phyloP scores from a whole-genome alignment of 2,888 invertebrate species.

The Choreutis nemorana region DNA sequence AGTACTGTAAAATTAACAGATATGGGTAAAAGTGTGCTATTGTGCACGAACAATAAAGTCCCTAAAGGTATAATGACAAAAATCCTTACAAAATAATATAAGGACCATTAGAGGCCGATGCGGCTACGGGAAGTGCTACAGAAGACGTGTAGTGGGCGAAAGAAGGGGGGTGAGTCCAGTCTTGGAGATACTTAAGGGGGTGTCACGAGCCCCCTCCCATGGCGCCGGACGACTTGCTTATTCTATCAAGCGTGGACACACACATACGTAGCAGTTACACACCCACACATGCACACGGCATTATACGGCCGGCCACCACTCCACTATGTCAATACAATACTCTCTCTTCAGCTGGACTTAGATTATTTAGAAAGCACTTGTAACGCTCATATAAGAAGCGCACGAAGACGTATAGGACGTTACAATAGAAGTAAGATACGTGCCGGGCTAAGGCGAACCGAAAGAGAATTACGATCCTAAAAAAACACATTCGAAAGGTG shows the following conservation, averaged over 20 bases:
- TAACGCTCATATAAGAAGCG: slow-evolving; percentile 68
- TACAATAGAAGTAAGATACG: slow-evolving; percentile 55
- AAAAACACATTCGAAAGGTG: slow-evolving; percentile 57
- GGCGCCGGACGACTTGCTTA: slow-evolving; percentile 63
- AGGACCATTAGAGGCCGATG: slow-evolving; percentile 54
- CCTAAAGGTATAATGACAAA: no score
- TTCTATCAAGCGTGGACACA: slow-evolving; percentile 63
- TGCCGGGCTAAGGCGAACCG: slow-evolving; percentile 39
- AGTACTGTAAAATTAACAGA: no score
- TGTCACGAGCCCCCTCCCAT: slow-evolving; percentile 26
- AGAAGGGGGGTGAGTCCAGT: slow-evolving; percentile 59
- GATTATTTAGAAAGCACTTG: slow-evolving; percentile 70
- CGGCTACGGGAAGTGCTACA: slow-evolving; percentile 57
- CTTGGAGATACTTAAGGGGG: slow-evolving; percentile 59
- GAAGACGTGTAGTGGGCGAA: slow-evolving; percentile 60
- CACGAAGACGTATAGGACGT: slow-evolving; percentile 59
- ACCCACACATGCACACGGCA: slow-evolving; percentile 40
- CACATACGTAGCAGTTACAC: slow-evolving; percentile 34
- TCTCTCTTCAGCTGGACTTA: slow-evolving; percentile 67
- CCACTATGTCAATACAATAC: slow-evolving; percentile 68
- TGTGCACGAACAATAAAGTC: no score
- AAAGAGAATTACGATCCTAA: slow-evolving; percentile 65
- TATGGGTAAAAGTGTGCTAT: no score
- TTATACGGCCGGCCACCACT: slow-evolving; percentile 67
- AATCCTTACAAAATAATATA: slow-evolving; percentile 34